These are phyloP conservation scores for Drosophila teissieri DNA, from an alignment of 1,140 invertebrate genomes.

Conservation along the genomic window DNA sequence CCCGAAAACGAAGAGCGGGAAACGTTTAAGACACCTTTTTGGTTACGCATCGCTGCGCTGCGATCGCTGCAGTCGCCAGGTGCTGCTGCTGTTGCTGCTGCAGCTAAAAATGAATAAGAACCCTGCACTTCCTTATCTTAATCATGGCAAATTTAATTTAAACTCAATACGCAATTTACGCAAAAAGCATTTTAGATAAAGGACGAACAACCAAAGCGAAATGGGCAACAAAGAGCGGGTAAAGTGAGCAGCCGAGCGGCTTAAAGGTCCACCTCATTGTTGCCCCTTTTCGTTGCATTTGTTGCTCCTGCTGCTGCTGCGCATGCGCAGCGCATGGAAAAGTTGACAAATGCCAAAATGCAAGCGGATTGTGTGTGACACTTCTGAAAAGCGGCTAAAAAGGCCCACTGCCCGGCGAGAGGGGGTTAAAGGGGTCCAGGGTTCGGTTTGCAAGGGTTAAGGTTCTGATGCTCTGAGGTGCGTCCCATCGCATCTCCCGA, in stretches of 20 bases:
- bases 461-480: constrained; percentile 14
- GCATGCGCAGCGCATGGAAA: constrained; percentile 72
- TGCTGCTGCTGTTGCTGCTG: constrained; percentile 9
- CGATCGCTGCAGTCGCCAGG: constrained; percentile 33
- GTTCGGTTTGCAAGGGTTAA: constrained; percentile 6
- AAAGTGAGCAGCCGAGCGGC: constrained; percentile 62
- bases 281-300: no score
- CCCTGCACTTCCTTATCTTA: constrained; percentile 77
- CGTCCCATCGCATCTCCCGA: constrained; percentile 42
- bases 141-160: constrained; percentile 82
- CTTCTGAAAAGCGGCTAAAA: constrained; percentile 62
- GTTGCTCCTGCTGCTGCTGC: constrained; percentile 45
- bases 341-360: constrained; percentile 83
- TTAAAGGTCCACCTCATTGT: constrained; percentile 48
- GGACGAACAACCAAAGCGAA: constrained; percentile 49
- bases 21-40: constrained; percentile 81
- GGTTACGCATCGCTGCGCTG: constrained; percentile 62
- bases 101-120: constrained; percentile 3
- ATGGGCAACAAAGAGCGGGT: constrained; percentile 32
- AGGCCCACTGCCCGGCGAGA: neutral
- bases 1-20: constrained; percentile 18
- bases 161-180: constrained; percentile 83
- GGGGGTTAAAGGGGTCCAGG: constrained; percentile 8
- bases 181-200: constrained; percentile 84
- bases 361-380: constrained; percentile 82